Evolutionary conservation across 2,113 vertebrate genomes (phyloP), one percentile per base, ranked within the genome.

Genomic region (Mesoclemmys tuberculata): DNA sequence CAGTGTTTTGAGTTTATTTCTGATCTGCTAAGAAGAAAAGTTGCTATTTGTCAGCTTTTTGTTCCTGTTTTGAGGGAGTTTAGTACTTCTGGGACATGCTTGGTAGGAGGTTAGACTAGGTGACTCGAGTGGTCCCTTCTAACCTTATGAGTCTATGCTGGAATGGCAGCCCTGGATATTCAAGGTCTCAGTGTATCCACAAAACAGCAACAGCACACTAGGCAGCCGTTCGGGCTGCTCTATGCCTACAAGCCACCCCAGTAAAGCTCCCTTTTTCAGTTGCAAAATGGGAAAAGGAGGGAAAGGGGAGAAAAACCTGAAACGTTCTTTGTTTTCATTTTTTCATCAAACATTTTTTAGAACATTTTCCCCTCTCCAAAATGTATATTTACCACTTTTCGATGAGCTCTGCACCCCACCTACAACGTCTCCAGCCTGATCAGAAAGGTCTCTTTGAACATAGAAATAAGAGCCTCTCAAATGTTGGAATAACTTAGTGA

Each of bases 21-120:
- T 80, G 81, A 90, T 89, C 88, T 95, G 41, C 85, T 35, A 94
- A 85, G 9, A 80, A 49, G 84, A 19, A 89, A 96, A 82, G 54
- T 78, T 71, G 80, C 55, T 44, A 5, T 89, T 93, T 22, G 3
- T 90, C 44, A 77, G 19, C 55, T 75, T 90, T 87, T 89, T 87
- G 2, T 71, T 89, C 89, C 6, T 84, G 26, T 77, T 84, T 88
- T 77, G 68, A 90, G 68, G 38, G 52, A 87, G 92, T 80, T 82
- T 5, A 91, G 18, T 77, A 52, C 38, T 93, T 94, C 52, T 90
- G 49, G 71, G 87, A 52, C 44, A 5, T 31, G 46, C 82, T 44
- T 44, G 2, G 61, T 7, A n/a, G 35, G 61, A 8, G 16, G 35
- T n/a, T n/a, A 68, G 16, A 68, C 16, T n/a, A 68, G 7, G 35